Conservation (phyloP, 2,888 invertebrate genomes). For the Catocala sponsa region DNA sequence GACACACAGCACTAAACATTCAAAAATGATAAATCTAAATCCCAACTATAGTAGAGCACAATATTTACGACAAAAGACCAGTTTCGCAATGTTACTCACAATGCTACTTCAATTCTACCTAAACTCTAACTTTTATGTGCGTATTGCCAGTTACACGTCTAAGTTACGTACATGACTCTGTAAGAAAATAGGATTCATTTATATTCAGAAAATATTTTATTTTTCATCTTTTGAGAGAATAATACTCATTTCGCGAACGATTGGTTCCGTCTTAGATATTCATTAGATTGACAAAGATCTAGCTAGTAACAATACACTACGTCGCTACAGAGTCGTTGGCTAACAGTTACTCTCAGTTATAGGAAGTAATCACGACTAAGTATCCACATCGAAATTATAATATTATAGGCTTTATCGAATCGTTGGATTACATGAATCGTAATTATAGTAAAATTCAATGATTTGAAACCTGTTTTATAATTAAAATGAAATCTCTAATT, state of each 20-base stretch:
- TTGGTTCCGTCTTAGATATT: constrained; percentile 74
- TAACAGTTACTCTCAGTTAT: constrained; percentile 60
- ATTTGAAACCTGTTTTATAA: constrained; percentile 71
- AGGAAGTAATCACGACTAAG: constrained; percentile 62
- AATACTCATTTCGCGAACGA: constrained; percentile 75
- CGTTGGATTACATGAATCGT: constrained; percentile 65
- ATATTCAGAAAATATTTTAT: constrained; percentile 80
- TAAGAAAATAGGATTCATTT: constrained; percentile 86
- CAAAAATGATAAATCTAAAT: constrained; percentile 36
- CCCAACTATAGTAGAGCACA: constrained; percentile 52
- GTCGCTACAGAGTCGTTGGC: constrained; percentile 79
- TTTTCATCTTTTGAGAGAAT: constrained; percentile 71
- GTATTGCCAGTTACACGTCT: constrained; percentile 80
- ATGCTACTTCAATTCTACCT: constrained; percentile 59
- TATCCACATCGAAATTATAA: constrained; percentile 59
- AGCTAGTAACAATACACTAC: constrained; percentile 77
- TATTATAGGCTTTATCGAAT: constrained; percentile 64
- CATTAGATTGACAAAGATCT: constrained; percentile 70
- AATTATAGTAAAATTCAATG: constrained; percentile 73
- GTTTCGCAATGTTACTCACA: constrained; percentile 52
- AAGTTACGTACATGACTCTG: constrained; percentile 78
- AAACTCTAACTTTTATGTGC: constrained; percentile 74
- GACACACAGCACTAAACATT: constrained; percentile 57
- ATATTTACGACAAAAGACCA: constrained; percentile 46
- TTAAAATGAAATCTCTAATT: constrained; percentile 67